Conservation (phyloP, 2,888 invertebrate genomes). For the Amphiduros pacificus region DNA sequence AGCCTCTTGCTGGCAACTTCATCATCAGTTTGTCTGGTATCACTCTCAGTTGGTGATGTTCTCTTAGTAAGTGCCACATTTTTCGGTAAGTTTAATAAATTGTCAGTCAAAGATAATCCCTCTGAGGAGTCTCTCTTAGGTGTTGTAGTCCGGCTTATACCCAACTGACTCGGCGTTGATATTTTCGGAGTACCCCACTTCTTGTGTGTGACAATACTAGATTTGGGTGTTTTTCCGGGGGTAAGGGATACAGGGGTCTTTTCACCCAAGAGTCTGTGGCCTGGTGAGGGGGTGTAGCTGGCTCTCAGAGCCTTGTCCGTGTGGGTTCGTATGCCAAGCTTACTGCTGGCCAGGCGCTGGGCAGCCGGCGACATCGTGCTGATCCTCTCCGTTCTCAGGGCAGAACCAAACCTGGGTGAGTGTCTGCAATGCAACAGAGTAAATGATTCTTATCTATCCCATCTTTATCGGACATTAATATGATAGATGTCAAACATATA, state of each 20-base stretch:
- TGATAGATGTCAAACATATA: too few species aligned
- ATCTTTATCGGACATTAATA: too few species aligned
- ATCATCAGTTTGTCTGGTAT: too few species aligned
- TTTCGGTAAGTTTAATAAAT: slow-evolving; percentile 71
- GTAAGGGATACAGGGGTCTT: slow-evolving; percentile 36
- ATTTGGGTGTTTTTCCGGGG: slow-evolving; percentile 37
- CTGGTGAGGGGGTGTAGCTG: slow-evolving; percentile 66
- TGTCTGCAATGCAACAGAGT: slow-evolving; percentile 38
- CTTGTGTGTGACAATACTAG: slow-evolving; percentile 8
- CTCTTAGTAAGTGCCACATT: too few species aligned
- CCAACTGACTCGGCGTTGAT: not conserved
- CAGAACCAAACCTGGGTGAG: slow-evolving; percentile 40
- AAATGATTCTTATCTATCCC: too few species aligned
- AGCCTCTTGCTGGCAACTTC: too few species aligned
- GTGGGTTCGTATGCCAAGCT: slow-evolving; percentile 66
- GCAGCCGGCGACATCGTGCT: slow-evolving; percentile 96
- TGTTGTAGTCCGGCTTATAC: slow-evolving; percentile 37
- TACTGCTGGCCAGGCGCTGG: slow-evolving; percentile 79
- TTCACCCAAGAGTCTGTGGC: slow-evolving; percentile 44
- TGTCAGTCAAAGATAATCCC: slow-evolving; percentile 72
- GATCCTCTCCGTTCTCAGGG: slow-evolving; percentile 72
- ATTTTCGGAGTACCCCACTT: slow-evolving; percentile 30
- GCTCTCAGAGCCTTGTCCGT: slow-evolving; percentile 64
- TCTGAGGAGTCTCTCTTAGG: slow-evolving; percentile 58
- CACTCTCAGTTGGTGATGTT: too few species aligned